These are phyloP conservation scores for Silvanus unidentatus DNA, from an alignment of 2,888 invertebrate species.

Conservation along the genomic window DNA sequence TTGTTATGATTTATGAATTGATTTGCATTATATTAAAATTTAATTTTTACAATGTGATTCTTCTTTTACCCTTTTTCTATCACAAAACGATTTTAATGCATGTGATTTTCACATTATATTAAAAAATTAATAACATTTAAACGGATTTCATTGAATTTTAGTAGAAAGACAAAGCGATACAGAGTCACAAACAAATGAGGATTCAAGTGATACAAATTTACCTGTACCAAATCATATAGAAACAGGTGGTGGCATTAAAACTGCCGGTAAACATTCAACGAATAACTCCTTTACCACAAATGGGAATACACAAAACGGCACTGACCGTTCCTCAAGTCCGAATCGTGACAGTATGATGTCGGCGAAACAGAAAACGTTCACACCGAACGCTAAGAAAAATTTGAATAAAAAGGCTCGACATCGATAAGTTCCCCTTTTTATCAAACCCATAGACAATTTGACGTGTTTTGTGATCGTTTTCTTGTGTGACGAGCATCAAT, in stretches of 20 bases:
- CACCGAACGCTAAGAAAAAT: slow-evolving; percentile 63
- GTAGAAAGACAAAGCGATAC: slow-evolving; percentile 83
- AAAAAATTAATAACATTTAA: neutral
- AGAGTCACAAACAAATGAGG: slow-evolving; percentile 77
- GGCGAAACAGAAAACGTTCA: slow-evolving; percentile 57
- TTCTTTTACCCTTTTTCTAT: too few species aligned
- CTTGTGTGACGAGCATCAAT: slow-evolving; percentile 2
- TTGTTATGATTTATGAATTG: slow-evolving; percentile 12
- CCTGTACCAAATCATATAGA: slow-evolving; percentile 43
- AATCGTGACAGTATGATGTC: slow-evolving; percentile 54
- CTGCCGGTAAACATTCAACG: slow-evolving; percentile 43
- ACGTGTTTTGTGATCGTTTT: too few species aligned
- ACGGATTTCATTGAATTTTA: slow-evolving; percentile 38
- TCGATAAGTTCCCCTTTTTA: slow-evolving; percentile 51
- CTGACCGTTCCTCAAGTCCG: slow-evolving; percentile 40
- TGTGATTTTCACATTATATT: neutral
- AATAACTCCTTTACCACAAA: slow-evolving; percentile 32
- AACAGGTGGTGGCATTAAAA: slow-evolving; percentile 37
- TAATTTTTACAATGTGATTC: slow-evolving; percentile 1
- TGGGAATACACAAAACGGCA: slow-evolving; percentile 39
- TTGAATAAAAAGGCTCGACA: slow-evolving; percentile 78
- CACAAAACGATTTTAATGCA: too few species aligned
- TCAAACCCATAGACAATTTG: too few species aligned
- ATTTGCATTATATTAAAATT: slow-evolving; percentile 14
- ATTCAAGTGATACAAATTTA: slow-evolving; percentile 60